Evolutionary conservation across 2,888 invertebrate genomes (phyloP).

Genomic region (Leucoma salicis): DNA sequence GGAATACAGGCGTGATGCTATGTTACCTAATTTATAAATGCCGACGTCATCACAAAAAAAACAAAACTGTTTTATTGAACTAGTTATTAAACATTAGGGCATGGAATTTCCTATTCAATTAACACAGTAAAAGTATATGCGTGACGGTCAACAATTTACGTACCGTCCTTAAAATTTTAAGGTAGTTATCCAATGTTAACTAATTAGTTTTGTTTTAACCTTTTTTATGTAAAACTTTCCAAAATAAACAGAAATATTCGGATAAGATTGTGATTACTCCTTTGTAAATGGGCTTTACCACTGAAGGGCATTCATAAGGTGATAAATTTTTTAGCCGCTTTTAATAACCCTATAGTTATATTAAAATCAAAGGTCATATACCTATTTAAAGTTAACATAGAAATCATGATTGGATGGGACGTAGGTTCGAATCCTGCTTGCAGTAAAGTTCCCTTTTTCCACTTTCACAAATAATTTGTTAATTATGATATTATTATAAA

Average conservation of each 20-base stretch:
- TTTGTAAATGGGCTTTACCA: no score
- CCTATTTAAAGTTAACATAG: no score
- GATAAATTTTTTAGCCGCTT: no score
- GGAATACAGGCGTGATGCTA: no score
- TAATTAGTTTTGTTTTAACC: neutral
- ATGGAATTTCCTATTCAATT: slow-evolving; percentile 8
- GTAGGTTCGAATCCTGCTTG: no score
- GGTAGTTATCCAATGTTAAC: neutral
- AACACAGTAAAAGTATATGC: slow-evolving; percentile 10
- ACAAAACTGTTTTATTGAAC: neutral
- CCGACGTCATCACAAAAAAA: neutral
- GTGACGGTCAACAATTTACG: slow-evolving; percentile 21
- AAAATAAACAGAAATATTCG: neutral
- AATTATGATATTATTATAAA: no score
- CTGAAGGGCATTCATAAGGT: no score
- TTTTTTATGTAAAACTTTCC: neutral
- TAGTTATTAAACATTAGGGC: neutral
- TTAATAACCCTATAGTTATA: no score
- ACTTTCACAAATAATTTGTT: no score
- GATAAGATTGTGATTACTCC: neutral
- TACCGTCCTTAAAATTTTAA: slow-evolving; percentile 2
- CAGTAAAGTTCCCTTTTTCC: no score
- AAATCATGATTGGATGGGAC: no score
- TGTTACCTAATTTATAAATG: neutral
- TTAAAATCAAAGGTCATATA: no score